Percentiles rank a stretch among this genome's conserved stretches.
Evolutionary conservation across 2,797 vertebrate species (phyloP).

Genomic region (Melanotaenia pygmaea): DNA sequence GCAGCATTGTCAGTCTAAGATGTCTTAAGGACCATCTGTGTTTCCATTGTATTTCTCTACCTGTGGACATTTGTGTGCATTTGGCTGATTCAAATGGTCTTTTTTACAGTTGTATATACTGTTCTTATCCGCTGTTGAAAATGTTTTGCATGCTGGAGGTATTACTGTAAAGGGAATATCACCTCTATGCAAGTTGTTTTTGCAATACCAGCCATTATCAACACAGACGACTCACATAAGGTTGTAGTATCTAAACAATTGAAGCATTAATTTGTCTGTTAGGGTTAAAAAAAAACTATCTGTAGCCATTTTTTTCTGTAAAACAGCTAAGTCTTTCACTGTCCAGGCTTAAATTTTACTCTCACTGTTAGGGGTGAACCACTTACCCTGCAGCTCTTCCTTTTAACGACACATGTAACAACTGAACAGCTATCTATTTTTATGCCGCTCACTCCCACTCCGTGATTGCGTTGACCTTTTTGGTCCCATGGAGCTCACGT

Average conservation of each 20-base stretch:
- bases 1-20: conserved; percentile 6
- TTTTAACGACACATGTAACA: conserved; percentile 37
- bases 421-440: conserved; percentile 55
- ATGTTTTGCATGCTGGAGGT: neutral
- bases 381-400: conserved; percentile 20
- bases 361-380: neutral
- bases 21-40: neutral
- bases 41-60: neutral
- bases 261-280: too few relatives aligned
- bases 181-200: neutral
- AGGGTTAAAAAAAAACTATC: too few relatives aligned
- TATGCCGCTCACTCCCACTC: conserved; percentile 37
- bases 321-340: conserved; percentile 6
- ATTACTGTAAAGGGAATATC: neutral
- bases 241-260: neutral
- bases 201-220: neutral
- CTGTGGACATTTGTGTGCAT: neutral
- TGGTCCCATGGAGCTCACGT: conserved; percentile 69
- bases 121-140: neutral
- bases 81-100: neutral
- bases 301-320: neutral
- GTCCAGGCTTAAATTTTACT: neutral
- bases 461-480: conserved; percentile 78
- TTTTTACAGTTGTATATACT: neutral
- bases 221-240: neutral